Conservation (phyloP, 1,140 invertebrate genomes). For the Oncopodura yosiiana region DNA sequence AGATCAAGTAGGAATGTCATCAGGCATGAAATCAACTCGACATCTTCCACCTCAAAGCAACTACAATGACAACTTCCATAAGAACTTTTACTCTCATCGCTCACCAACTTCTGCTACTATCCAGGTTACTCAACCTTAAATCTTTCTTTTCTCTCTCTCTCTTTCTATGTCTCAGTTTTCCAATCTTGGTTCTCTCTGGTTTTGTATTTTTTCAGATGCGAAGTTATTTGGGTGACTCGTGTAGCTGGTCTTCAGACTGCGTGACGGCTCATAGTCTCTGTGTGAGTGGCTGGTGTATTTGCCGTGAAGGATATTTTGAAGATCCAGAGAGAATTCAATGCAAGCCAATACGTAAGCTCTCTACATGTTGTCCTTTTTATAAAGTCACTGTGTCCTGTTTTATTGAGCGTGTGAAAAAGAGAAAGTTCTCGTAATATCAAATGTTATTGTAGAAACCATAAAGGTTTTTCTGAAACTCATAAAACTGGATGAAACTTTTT, state of each 20-base stretch:
- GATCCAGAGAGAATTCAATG: slow-evolving; percentile 32
- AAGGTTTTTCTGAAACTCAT: neutral
- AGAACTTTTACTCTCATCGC: slow-evolving; percentile 45
- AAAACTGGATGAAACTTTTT: neutral
- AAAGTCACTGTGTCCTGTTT: too few species aligned
- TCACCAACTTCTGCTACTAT: slow-evolving; percentile 57
- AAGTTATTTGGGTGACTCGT: slow-evolving; percentile 63
- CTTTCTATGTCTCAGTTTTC: neutral
- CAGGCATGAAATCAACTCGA: slow-evolving; percentile 65
- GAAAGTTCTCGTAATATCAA: too few species aligned
- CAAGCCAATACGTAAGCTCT: slow-evolving; percentile 33
- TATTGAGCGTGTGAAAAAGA: slow-evolving; percentile 1
- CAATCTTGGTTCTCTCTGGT: neutral
- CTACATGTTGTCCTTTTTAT: too few species aligned
- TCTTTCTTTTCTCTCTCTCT: neutral
- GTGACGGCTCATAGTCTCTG: slow-evolving; percentile 59
- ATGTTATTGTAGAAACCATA: too few species aligned
- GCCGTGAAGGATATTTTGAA: slow-evolving; percentile 29
- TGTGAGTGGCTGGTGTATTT: slow-evolving; percentile 54
- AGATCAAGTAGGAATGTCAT: slow-evolving; percentile 42
- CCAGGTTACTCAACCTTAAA: slow-evolving; percentile 29
- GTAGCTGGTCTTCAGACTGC: slow-evolving; percentile 61
- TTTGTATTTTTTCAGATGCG: slow-evolving; percentile 47
- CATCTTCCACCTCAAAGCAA: slow-evolving; percentile 50
- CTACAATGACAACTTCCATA: slow-evolving; percentile 44